Conservation (phyloP, 2,888 invertebrate species). For the Eugnorisma glareosa region DNA sequence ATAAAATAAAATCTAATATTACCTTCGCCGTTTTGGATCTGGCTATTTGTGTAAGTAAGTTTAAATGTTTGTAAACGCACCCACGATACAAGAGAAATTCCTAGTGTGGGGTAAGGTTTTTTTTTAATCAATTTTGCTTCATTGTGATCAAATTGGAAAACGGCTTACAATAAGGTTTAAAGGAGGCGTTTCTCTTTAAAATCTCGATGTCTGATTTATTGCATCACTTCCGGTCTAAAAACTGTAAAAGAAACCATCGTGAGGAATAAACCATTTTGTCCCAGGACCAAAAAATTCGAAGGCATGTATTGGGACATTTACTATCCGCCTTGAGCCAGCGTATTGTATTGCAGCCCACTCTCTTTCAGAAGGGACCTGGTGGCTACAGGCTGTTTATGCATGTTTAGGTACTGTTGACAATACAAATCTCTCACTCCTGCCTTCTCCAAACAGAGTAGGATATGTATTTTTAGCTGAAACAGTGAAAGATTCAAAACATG, state of each 20-base stretch:
- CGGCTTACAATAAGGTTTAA: not conserved
- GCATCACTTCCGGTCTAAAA: not conserved
- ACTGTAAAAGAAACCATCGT: not conserved
- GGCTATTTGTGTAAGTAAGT: too few species aligned
- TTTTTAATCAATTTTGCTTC: too few species aligned
- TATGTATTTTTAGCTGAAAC: not conserved
- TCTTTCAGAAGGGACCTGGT: not conserved
- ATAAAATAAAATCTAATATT: too few species aligned
- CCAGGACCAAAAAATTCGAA: not conserved
- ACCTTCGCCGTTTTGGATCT: too few species aligned
- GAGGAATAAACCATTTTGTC: not conserved
- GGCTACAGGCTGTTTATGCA: not conserved
- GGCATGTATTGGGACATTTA: not conserved
- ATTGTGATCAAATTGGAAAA: too few species aligned
- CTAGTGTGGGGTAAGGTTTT: too few species aligned
- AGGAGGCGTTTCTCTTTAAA: not conserved
- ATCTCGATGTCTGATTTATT: not conserved
- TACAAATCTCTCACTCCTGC: too few species aligned
- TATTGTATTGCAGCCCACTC: not conserved
- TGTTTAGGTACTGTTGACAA: not conserved
- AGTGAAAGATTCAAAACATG: constrained; percentile 10
- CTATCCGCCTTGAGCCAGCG: not conserved
- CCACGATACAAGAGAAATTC: too few species aligned
- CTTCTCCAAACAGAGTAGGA: not conserved
- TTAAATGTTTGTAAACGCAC: too few species aligned